Evolutionary conservation across 2,888 invertebrate species (phyloP).

Genomic region (Dryococelus australis): DNA sequence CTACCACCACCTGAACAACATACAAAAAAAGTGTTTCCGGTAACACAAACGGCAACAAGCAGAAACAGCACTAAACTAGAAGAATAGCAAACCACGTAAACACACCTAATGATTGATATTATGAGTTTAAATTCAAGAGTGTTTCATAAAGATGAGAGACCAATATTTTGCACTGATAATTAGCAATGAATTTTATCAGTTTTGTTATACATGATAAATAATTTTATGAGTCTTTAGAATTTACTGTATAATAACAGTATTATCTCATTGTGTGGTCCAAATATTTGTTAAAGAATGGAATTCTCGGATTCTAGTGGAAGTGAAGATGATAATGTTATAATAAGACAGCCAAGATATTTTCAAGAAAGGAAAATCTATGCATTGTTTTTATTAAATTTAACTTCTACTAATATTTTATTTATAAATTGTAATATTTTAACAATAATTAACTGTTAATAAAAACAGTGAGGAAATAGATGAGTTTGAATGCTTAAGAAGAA

Average conservation of each 20-base stretch:
- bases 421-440: too few relatives aligned
- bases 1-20: too few relatives aligned
- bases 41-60: too few relatives aligned
- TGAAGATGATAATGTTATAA: neutral
- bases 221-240: neutral
- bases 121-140: neutral
- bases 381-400: neutral
- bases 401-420: too few relatives aligned
- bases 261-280: neutral
- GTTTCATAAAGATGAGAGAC: neutral
- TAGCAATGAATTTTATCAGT: neutral
- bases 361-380: neutral
- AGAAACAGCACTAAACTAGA: neutral
- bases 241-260: neutral
- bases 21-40: too few relatives aligned
- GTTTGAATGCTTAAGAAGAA: too few relatives aligned
- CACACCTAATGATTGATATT: neutral
- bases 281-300: neutral
- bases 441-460: too few relatives aligned
- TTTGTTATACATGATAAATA: neutral
- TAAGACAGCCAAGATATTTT: neutral
- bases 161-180: neutral
- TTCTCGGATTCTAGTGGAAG: slow-evolving; percentile 1
- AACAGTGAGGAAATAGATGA: too few relatives aligned
- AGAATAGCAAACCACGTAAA: neutral